These are phyloP conservation scores for Psittacula cyanocephala DNA, from an alignment of 2,113 vertebrate species.

Conservation along the genomic window DNA sequence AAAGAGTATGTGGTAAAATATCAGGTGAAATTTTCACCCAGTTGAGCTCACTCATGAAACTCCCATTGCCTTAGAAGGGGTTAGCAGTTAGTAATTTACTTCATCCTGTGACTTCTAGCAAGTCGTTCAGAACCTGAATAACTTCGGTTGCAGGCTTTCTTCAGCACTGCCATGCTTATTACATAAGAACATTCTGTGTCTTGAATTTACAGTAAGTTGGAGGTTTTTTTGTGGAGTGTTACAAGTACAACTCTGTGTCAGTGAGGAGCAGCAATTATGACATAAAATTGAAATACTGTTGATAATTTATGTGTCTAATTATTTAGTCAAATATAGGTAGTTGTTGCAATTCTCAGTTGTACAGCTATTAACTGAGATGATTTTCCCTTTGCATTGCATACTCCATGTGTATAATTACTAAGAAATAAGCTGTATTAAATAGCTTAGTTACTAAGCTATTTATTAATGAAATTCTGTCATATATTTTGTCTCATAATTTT, in stretches of 20 bases:
- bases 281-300: neutral
- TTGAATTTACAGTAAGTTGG: neutral
- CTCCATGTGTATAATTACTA: neutral
- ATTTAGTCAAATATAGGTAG: neutral
- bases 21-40: neutral
- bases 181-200: neutral
- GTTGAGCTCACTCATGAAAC: neutral
- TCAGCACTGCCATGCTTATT: neutral
- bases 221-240: neutral
- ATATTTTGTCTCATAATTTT: neutral
- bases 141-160: neutral
- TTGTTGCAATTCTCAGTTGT: neutral
- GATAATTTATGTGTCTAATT: neutral
- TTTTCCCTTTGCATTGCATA: neutral
- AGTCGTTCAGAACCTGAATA: neutral
- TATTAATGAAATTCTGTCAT: neutral
- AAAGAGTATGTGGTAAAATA: neutral
- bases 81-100: neutral
- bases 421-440: neutral
- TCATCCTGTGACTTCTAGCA: neutral
- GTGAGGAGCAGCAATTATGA: neutral
- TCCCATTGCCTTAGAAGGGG: neutral
- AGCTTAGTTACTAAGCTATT: neutral
- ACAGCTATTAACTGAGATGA: neutral
- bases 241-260: neutral